Conservation (phyloP, 2,797 vertebrate genomes). For the Pteronotus mesoamericanus region DNA sequence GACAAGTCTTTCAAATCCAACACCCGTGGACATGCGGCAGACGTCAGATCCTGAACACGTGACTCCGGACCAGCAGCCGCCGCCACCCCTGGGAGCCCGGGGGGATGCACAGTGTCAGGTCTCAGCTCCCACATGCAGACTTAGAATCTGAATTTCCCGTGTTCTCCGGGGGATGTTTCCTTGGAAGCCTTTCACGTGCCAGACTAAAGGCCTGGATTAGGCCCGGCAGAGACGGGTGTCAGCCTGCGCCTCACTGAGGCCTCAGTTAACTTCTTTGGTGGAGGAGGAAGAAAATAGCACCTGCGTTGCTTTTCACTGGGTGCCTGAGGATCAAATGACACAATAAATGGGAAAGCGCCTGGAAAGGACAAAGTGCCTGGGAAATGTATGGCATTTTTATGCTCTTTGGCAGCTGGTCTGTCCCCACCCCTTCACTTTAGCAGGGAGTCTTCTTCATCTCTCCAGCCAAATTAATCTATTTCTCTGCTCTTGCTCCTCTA, state of each 20-base stretch:
- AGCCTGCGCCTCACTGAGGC: background rate
- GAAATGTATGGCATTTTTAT: background rate
- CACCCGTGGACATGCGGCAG: rapidly evolving
- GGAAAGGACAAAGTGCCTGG: background rate
- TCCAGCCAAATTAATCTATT: conserved; percentile 46
- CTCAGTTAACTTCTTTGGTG: background rate
- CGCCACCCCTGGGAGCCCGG: rapidly evolving
- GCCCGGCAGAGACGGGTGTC: background rate
- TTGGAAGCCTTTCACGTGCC: background rate
- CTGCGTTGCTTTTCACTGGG: background rate
- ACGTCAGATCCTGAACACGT: background rate
- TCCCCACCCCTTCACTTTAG: background rate
- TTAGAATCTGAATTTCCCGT: background rate
- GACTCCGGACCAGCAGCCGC: rapidly evolving
- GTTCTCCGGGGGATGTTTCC: background rate
- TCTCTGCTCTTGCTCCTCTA: conserved; percentile 10
- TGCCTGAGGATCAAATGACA: conserved; percentile 29
- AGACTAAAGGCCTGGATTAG: background rate
- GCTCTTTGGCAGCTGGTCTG: background rate
- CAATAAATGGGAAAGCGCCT: background rate
- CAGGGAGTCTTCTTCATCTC: conserved; percentile 18
- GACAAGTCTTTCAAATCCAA: background rate
- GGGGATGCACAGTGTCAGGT: background rate
- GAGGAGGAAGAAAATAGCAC: background rate
- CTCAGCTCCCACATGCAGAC: background rate